phyloP scores from a whole-genome alignment of 2,888 invertebrate species.

The Cyaniris semiargus region DNA sequence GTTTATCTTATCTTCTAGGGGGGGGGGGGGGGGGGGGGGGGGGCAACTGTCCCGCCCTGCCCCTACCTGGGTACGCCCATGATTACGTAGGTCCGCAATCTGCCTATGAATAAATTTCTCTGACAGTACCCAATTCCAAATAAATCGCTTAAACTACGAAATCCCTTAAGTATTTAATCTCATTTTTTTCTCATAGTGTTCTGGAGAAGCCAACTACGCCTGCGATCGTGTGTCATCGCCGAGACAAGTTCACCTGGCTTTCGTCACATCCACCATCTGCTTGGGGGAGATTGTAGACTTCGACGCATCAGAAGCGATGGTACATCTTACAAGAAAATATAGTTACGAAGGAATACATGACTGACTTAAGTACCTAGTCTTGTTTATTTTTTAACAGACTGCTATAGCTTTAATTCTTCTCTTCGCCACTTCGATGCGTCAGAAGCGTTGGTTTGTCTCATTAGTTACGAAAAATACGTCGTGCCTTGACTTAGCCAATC shows the following conservation, averaged over 20 bases:
- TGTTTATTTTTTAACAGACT: background rate
- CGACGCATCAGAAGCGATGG: conserved; percentile 82
- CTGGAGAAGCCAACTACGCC: conserved; percentile 85
- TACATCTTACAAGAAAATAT: conserved; percentile 52
- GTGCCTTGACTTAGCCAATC: no score
- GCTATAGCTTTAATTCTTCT: no score
- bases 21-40: no score
- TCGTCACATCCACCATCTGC: conserved; percentile 79
- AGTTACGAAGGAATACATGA: no score
- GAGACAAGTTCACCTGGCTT: conserved; percentile 84
- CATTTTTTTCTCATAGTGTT: conserved; percentile 63
- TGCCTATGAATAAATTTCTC: no score
- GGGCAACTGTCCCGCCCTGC: no score
- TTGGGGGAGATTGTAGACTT: conserved; percentile 80
- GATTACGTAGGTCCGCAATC: no score
- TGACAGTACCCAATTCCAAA: background rate
- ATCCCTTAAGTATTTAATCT: background rate
- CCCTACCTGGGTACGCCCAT: no score
- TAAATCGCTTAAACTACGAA: background rate
- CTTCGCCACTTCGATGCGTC: no score
- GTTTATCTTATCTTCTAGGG: no score
- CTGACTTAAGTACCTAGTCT: no score
- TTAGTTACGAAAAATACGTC: background rate
- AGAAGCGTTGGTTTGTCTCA: background rate
- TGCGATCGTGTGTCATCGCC: conserved; percentile 80